phyloP scores from a whole-genome alignment of 2,797 vertebrate genomes.

The Danio tinwini region DNA sequence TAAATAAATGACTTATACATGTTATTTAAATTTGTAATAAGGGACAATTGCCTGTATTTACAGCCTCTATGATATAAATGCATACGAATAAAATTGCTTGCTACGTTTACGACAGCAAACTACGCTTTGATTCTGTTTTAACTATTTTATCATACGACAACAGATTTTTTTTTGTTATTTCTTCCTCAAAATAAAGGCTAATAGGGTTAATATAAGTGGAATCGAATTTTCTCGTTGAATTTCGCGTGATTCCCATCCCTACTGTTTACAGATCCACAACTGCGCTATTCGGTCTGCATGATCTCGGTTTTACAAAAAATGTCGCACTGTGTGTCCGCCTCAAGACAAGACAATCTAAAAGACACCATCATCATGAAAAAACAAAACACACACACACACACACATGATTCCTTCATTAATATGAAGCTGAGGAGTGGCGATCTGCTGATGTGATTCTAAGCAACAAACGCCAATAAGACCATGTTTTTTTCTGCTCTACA shows the following conservation, averaged over 20 bases:
- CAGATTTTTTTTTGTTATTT: background rate
- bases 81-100: too few species aligned
- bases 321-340: slow-evolving; percentile 4
- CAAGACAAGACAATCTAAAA: background rate
- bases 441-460: background rate
- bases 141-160: too few species aligned
- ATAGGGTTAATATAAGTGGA: background rate
- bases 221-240: background rate
- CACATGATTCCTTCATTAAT: slow-evolving; percentile 17
- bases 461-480: background rate
- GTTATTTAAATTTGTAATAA: too few species aligned
- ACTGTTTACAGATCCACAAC: background rate
- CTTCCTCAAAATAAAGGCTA: background rate
- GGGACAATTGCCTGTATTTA: too few species aligned
- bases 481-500: background rate
- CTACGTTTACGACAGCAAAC: too few species aligned
- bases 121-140: too few species aligned
- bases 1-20: too few species aligned
- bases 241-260: background rate
- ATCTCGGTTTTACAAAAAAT: background rate
- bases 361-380: background rate
- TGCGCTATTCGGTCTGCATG: background rate
- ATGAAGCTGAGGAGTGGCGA: background rate
- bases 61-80: too few species aligned
- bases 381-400: background rate